Conservation (phyloP, 1,140 invertebrate species). For the Drosophila equinoxialis region DNA sequence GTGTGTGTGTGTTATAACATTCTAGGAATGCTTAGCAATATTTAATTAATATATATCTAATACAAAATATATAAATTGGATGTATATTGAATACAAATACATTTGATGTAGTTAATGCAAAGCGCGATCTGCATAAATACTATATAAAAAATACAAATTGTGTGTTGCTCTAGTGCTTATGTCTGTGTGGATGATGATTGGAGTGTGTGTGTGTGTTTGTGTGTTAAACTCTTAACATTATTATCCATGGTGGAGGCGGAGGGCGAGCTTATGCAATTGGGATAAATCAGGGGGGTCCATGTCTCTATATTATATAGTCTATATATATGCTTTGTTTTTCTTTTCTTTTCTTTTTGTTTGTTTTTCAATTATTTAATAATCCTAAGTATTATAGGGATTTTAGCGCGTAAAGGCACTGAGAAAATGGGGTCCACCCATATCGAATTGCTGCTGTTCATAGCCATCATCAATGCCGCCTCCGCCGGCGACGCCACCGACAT, state of each 20-base stretch:
- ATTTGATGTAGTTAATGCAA: slow-evolving; percentile 54
- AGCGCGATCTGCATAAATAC: slow-evolving; percentile 61
- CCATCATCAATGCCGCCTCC: slow-evolving; percentile 54
- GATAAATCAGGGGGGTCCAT: background rate
- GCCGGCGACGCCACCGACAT: slow-evolving; percentile 1
- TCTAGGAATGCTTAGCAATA: slow-evolving; percentile 66
- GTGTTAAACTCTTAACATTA: background rate
- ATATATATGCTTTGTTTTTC: background rate
- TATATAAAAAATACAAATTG: slow-evolving; percentile 78
- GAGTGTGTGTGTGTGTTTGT: background rate
- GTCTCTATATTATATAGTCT: background rate
- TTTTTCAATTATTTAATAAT: slow-evolving; percentile 13
- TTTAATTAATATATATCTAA: slow-evolving; percentile 38
- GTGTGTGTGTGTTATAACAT: slow-evolving; percentile 38
- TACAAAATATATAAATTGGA: slow-evolving; percentile 29
- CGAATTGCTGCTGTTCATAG: slow-evolving; percentile 75
- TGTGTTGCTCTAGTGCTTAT: slow-evolving; percentile 45
- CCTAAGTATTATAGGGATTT: background rate
- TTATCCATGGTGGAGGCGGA: slow-evolving; percentile 8
- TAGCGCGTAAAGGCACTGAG: slow-evolving; percentile 81
- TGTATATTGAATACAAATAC: slow-evolving; percentile 59
- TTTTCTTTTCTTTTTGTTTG: background rate
- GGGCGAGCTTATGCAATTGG: background rate
- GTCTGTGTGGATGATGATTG: slow-evolving; percentile 24
- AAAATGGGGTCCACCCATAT: slow-evolving; percentile 80